Evolutionary conservation across 2,797 vertebrate species (phyloP), one percentile per base, ranked within the genome.

Genomic region (Nothura maculosa): DNA sequence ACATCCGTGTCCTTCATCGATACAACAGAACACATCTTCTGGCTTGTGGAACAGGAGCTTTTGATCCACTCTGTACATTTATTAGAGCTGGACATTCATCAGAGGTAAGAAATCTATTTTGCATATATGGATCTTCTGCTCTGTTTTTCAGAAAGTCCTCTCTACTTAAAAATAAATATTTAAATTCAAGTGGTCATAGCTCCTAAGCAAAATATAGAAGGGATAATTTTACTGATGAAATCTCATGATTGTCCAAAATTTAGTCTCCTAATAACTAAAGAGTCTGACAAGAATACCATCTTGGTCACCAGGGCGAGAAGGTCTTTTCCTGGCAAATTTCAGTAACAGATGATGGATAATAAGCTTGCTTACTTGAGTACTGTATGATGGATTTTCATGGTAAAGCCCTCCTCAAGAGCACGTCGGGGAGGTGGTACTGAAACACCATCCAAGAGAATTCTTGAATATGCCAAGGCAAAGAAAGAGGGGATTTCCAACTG

Each of bases 41-140:
- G 93, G 98, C 97, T 14, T 99, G 99, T 91, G 99, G 99, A 54
- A 99, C 99, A 9, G 99, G 99, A 85, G 99, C 99, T 16, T 99
- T 99, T 81, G 98, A 99, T 95, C 99, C 99, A 0, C 28, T 98
- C 19, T 99, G 99, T 79, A 92, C 97, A 48, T 98, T 99, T 74
- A 76, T 99, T 94, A 98, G 97, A 97, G 98, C 98, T 72, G 98
- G 99, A 68, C 97, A 98, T 78, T 97, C 97, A 12, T 97, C 97
- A 69, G 98, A 99, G 99, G 99, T 99, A 97, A 98, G 98, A 92
- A 30, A 52, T 64, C 28, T 17, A 5, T 20, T 87, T 70, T 62
- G 9, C 2, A 61, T 5, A 15, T 21, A 6, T 66, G 32, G 45
- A 7, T 32, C 3, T 55, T 83, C 38, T 1, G 0, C 1, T 67